A percentile compares a stretch with the other conserved stretches of the same genome.
phyloP scores from a whole-genome alignment of 2,113 vertebrate genomes.

The Psammodynastes pulverulentus region DNA sequence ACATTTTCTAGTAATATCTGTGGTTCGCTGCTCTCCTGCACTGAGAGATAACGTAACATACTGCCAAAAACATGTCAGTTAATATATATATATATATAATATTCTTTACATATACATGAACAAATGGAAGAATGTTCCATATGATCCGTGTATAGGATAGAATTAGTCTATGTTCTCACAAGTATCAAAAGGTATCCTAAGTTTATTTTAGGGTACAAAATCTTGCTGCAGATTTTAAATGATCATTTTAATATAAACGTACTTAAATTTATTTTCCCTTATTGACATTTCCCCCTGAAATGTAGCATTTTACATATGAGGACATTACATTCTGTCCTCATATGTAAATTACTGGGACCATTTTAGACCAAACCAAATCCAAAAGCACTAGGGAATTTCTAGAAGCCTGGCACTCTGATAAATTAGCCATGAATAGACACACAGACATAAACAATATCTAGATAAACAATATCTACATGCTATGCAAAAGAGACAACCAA shows the following conservation, averaged over 20 bases:
- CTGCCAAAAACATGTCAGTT: background rate
- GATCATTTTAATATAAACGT: background rate
- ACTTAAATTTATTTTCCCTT: background rate
- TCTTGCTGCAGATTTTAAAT: background rate
- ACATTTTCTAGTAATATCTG: background rate
- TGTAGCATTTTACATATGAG: background rate
- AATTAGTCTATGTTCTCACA: background rate
- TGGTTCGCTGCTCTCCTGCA: background rate
- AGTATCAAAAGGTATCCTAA: background rate
- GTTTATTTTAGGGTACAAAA: background rate
- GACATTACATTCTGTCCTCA: background rate
- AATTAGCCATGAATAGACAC: too few species aligned
- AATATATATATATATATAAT: too few species aligned
- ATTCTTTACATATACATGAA: background rate
- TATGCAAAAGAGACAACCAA: too few species aligned
- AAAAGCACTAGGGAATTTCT: too few species aligned
- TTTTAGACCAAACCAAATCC: too few species aligned
- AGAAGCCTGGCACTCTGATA: too few species aligned
- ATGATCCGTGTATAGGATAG: background rate
- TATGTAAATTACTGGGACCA: too few species aligned
- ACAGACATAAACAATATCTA: too few species aligned
- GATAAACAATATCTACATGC: too few species aligned
- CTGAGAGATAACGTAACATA: background rate
- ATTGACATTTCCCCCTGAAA: background rate
- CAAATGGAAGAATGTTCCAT: background rate